Evolutionary conservation across 2,797 vertebrate species (phyloP), one percentile per base, ranked within the genome.

Genomic region (Cuculus canorus): DNA sequence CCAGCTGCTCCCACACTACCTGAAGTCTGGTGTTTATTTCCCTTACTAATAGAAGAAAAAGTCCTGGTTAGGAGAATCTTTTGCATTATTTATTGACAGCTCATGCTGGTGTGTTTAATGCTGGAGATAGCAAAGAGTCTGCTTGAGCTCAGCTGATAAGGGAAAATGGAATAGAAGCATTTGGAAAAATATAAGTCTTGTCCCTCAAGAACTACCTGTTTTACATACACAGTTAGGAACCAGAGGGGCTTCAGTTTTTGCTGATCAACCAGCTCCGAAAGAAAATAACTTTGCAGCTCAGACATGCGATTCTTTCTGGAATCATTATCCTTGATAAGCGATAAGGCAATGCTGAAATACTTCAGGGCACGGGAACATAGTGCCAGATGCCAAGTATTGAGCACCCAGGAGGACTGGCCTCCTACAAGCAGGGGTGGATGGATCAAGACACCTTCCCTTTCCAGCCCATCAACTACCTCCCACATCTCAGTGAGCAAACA

Each of bases 51-150:
- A 87, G 45, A 50, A 83, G n/a, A 39, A 60, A 68, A 80, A 57
- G 41, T 33, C 57, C 61, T 57, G 52, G 33, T 22, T 28, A 39
- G 57, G 47, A 59, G 57, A 82, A 54, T 71, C 76, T 59, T 25
- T 17, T 82, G 72, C 72, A 90, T 91, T 86, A 91, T 86, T 80
- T 88, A 90, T 63, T 71, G 69, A 77, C 68, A 82, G 72, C 54
- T 92, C 68, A 23, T 7, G 76, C 71, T 48, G 72, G 33, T 21
- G 43, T 39, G 76, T 76, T 86, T 75, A 70, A 70, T 2, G 4
- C 83, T 15, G 35, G 64, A 88, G 80, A 82, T 5, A 85, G 68
- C 3, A 8, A 73, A 35, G 4, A 59, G 61, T 12, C 75, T 65
- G 65, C 43, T 66, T 3, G 2, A 57, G 83, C 71, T 75, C 71